Evolutionary conservation across 2,797 vertebrate species (phyloP).

Genomic region (Peromyscus eremicus): DNA sequence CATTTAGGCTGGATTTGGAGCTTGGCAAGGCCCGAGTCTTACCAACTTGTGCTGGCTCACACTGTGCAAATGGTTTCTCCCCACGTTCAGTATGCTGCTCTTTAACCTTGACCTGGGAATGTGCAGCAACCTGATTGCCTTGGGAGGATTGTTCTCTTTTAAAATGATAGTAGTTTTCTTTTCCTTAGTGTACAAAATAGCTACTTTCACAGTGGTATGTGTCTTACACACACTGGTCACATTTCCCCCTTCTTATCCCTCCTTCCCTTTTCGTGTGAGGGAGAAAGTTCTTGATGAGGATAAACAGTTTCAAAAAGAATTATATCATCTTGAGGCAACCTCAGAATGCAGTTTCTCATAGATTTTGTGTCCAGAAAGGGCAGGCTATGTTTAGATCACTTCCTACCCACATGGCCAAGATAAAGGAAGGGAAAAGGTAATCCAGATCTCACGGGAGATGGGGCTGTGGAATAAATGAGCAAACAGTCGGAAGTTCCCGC

Average conservation of each 20-base stretch:
- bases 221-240: no score
- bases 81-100: background rate
- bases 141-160: background rate
- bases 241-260: background rate
- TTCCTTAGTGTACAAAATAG: background rate
- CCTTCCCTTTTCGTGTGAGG: background rate
- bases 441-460: background rate
- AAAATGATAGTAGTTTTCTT: background rate
- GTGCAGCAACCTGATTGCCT: background rate
- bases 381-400: background rate
- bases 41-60: background rate
- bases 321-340: background rate
- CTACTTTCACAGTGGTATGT: background rate
- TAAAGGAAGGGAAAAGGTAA: background rate
- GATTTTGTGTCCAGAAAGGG: background rate
- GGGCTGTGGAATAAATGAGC: background rate
- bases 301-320: background rate
- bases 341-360: background rate
- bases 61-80: background rate
- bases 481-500: background rate
- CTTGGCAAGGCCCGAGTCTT: background rate
- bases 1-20: background rate
- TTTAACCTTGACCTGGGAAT: constrained; percentile 31
- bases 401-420: background rate
- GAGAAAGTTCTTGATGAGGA: background rate